Conservation (phyloP, 2,113 vertebrate genomes). For the Eudyptes chrysolophus region DNA sequence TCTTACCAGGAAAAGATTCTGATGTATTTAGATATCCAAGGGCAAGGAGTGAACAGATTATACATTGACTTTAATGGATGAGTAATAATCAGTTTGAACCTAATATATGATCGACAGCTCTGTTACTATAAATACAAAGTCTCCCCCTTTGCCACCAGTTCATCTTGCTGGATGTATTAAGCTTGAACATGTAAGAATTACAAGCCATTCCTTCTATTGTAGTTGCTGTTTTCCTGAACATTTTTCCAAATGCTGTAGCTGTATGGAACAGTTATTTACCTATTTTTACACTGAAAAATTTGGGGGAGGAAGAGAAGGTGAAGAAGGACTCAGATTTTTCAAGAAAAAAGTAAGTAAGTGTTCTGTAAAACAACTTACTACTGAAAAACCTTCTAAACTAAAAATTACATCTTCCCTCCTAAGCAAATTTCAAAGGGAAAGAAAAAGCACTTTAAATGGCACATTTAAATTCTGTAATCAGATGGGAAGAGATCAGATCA, state of each 20-base stretch:
- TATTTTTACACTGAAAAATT: neutral
- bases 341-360: neutral
- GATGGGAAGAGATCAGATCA: neutral
- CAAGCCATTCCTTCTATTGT: neutral
- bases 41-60: neutral
- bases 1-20: neutral
- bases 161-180: neutral
- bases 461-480: neutral
- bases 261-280: neutral
- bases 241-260: neutral
- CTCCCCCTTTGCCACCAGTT: neutral
- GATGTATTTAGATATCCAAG: neutral
- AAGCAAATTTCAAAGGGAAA: neutral
- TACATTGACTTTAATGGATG: neutral
- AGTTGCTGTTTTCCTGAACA: neutral
- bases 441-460: neutral
- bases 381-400: neutral
- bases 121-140: neutral
- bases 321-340: neutral
- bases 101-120: neutral
- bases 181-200: neutral
- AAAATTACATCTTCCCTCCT: neutral
- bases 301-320: neutral
- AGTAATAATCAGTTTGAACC: neutral
- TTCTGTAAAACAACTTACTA: neutral